These are phyloP conservation scores for Apaloderma vittatum DNA, from an alignment of 2,113 vertebrate species.

Conservation along the genomic window DNA sequence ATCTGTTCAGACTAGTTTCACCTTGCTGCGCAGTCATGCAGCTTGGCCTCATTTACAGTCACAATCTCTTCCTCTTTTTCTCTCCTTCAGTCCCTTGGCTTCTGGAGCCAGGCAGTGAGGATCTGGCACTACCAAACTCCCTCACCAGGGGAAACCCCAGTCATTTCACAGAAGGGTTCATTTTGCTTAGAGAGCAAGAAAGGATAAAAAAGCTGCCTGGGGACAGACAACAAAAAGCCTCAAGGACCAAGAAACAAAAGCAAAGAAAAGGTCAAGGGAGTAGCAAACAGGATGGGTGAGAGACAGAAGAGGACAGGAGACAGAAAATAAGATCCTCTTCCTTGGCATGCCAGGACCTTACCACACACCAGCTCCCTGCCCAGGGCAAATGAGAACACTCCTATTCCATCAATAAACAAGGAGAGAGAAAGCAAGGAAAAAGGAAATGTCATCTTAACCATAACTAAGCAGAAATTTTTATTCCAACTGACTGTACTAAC, in stretches of 20 bases:
- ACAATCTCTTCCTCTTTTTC: not conserved
- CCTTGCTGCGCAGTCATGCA: not conserved
- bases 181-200: not conserved
- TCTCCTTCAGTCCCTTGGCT: not conserved
- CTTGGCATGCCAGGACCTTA: not conserved
- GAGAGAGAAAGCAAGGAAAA: not conserved
- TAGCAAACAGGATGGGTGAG: not conserved
- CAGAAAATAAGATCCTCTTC: not conserved
- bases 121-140: not conserved
- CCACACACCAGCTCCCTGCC: not conserved
- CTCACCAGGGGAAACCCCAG: not conserved
- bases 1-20: not conserved
- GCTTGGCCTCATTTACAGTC: not conserved
- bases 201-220: not conserved
- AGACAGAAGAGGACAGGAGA: not conserved
- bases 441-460: slow-evolving; percentile 27
- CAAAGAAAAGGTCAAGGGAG: not conserved
- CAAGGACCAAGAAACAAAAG: not conserved
- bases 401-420: not conserved
- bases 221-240: not conserved
- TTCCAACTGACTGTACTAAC: slow-evolving; percentile 44
- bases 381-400: not conserved
- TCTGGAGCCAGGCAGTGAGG: not conserved
- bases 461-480: slow-evolving; percentile 24
- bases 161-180: not conserved